phyloP scores from a whole-genome alignment of 2,888 invertebrate species.

The Notodonta ziczac region DNA sequence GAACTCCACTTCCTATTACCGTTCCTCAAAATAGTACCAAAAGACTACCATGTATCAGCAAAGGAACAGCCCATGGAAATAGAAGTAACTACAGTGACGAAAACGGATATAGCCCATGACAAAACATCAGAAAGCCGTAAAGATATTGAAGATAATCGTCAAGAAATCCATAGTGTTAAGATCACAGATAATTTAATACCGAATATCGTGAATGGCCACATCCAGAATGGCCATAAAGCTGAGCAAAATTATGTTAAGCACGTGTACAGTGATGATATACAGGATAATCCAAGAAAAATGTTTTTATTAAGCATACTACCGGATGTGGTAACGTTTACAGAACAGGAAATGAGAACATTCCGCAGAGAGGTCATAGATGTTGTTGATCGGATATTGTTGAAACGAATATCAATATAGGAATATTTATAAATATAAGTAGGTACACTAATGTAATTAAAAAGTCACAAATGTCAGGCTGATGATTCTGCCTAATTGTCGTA shows the following conservation, averaged over 20 bases:
- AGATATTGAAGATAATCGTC: conserved; percentile 11
- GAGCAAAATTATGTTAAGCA: conserved; percentile 12
- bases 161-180: conserved; percentile 10
- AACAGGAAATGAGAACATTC: conserved; percentile 44
- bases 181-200: conserved; percentile 16
- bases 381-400: conserved; percentile 41
- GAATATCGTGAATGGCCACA: conserved; percentile 11
- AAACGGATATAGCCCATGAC: conserved; percentile 26
- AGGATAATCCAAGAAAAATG: conserved; percentile 42
- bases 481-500: no score
- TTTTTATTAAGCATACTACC: conserved; percentile 44
- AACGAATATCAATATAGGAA: conserved; percentile 20
- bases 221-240: conserved; percentile 14
- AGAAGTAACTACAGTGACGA: conserved; percentile 12
- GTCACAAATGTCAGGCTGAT: no score
- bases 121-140: conserved; percentile 18
- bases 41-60: conserved; percentile 10
- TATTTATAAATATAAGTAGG: no score
- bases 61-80: conserved; percentile 18
- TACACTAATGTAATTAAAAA: no score
- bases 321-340: conserved; percentile 42
- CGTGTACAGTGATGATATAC: conserved; percentile 27
- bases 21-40: conserved; percentile 27
- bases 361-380: conserved; percentile 37
- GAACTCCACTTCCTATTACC: conserved; percentile 41